Percentiles rank a stretch among this genome's conserved stretches.
Evolutionary conservation across 64 coral and sea anemone genomes (phyloP).

Genomic region (Pocillopora damicornis): DNA sequence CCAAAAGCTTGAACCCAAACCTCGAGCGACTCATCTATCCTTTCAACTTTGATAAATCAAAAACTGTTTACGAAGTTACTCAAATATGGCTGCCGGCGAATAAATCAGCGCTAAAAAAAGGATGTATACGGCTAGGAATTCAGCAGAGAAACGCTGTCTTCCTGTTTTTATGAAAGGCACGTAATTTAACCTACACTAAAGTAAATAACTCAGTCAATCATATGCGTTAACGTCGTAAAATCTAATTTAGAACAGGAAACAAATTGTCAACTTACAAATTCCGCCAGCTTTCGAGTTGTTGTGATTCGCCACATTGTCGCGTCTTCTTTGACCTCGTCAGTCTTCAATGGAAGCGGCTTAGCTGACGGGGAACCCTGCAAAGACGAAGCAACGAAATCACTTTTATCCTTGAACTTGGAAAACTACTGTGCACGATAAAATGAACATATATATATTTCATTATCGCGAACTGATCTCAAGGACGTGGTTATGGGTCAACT

Average conservation of each 20-base stretch:
- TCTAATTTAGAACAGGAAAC: neutral
- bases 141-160: neutral
- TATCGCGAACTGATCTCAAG: neutral
- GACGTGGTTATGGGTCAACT: neutral
- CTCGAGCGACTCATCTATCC: neutral
- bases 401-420: neutral
- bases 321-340: neutral
- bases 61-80: neutral
- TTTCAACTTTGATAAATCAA: neutral
- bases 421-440: neutral
- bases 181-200: neutral
- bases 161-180: neutral
- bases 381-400: neutral
- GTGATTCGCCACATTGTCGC: constrained; percentile 64
- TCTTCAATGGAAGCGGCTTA: neutral
- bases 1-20: neutral
- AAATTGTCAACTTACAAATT: constrained; percentile 60
- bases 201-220: neutral
- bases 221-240: neutral
- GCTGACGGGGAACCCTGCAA: neutral
- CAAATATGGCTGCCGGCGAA: neutral
- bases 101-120: neutral
- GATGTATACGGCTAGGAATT: neutral
- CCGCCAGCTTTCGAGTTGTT: constrained; percentile 65
- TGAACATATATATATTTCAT: neutral